Evolutionary conservation across 2,797 vertebrate genomes (phyloP), one percentile per base, ranked within the genome.

Genomic region (Sitta carolinensis): DNA sequence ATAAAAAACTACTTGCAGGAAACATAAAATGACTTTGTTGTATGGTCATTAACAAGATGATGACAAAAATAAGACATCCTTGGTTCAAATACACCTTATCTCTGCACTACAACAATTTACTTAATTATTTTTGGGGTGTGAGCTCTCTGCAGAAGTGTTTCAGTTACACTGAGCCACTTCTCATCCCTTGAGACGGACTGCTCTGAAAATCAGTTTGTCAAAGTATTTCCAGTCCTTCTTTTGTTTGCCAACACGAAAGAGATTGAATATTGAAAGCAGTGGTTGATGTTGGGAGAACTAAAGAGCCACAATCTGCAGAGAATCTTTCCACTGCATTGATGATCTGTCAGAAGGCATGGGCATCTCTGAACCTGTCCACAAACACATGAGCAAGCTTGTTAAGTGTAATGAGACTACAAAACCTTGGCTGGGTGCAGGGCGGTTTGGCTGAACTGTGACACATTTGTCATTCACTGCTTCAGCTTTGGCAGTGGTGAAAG

Each of bases 351-450:
- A 51, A 85, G 79, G 67, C 62, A n/a, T 4, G 17, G 3, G 50
- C 16, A 42, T 58, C 68, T 23, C 43, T 11, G 47, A 54, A 36
- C 34, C 32, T 5, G 6, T 19, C 47, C 61, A 51, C 27, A 34
- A 13, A 58, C 25, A 17, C 52, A 30, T 0, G 1, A 32, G 50
- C 0, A 3, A 74, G 57, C 52, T 87, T 7, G 0, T n/a, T n/a
- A 7, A 67, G 45, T 27, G 25, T 13, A 55, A 75, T 2, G 57
- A 42, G 55, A 75, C 27, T 15, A 36, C 68, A 70, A 40, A 83
- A 76, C 48, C 73, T 45, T 86, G 83, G 85, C 73, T 38, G 48
- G 34, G 25, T 15, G 45, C 82, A 66, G 82, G 69, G 64, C 4
- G 13, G 43, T 52, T 47, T 77, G 75, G 64, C 43, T 83, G 82